Base-by-base conservation (phyloP, 2,113 vertebrate genomes). In the Passer montanus region DNA sequence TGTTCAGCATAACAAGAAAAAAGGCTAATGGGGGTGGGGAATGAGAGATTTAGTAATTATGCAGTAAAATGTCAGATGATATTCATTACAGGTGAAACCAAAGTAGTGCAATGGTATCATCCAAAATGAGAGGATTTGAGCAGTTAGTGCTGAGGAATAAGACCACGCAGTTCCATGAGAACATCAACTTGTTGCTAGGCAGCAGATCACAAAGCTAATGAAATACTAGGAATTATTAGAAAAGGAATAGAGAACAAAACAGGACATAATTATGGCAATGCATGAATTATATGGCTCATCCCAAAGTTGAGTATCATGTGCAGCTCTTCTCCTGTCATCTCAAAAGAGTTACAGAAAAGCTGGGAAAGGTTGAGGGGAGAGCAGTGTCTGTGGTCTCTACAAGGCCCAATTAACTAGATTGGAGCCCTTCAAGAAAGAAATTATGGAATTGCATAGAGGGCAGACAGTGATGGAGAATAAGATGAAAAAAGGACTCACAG, bases 161-260 rank as follows among this genome's bases (percentile, higher is more conserved):
- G 62, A 82, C 37, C 7, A 11, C 0, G 0, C 24, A 53, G 56
- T 70, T 82, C 56, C 9, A 24, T 56, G 87, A 93, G 78, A 93
- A 69, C 44, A 87, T 78, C 66, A 72, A 60, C 75, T 64, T 91
- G 90, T 96, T 96, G 92, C 95, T 93, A 96, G 87, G 95, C 82
- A 97, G 90, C 93, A 76, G 44, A 90, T 83, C 62, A 83, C 79
- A 93, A 87, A 87, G 49, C 74, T 58, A 87, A 94, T 79, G 17
- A 90, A 93, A 72, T 76, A 30, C 47, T 68, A 76, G 44, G 78
- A 87, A 60, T 72, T 89, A 84, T 68, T 91, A 76, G 58, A 68
- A 93, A 93, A 82, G 13, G 22, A 85, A 76, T 53, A 15, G 53
- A 79, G 92, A 90, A 69, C 47, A 87, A 78, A 95, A 59, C 52